These are phyloP conservation scores for Bos taurus DNA, from an alignment of 2,113 vertebrate genomes.

Conservation along the genomic window ARS-UCD2.0 NC_037340.1:75641501-75642000, in stretches of 20 bases:
- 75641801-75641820: neutral
- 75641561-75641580: neutral
- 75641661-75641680: neutral
- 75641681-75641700: neutral
- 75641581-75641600: neutral
- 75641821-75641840: neutral
- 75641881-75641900: neutral
- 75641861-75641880: neutral
- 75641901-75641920: neutral
- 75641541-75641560: neutral
- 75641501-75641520: neutral
- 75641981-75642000: neutral
- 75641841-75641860: neutral
- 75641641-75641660: neutral
- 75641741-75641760: neutral
- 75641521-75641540: neutral
- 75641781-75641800: neutral
- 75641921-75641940: neutral
- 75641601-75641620: neutral
- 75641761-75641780: neutral
- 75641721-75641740: neutral
- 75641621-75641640: neutral
- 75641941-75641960: neutral
- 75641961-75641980: neutral
- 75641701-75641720: neutral